Evolutionary conservation across 2,888 invertebrate species (phyloP).

Genomic region (Heliothis peltigera): DNA sequence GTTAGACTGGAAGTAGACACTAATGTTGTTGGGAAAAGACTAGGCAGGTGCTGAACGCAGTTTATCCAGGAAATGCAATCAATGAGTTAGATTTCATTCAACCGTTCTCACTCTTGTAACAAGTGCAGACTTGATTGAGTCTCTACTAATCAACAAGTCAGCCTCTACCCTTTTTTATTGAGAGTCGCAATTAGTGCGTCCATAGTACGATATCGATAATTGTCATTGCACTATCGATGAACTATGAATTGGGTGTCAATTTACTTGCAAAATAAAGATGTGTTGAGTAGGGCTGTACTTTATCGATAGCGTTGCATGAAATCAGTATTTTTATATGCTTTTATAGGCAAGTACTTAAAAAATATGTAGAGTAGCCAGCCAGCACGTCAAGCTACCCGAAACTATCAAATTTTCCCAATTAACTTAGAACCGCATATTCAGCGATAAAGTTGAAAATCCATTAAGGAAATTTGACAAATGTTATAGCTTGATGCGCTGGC

Average conservation of each 20-base stretch:
- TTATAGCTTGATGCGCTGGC: too few relatives aligned
- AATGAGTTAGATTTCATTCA: slow-evolving; percentile 12
- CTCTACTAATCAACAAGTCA: slow-evolving; percentile 16
- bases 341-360: too few relatives aligned
- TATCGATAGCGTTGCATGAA: not conserved
- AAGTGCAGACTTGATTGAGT: slow-evolving; percentile 14
- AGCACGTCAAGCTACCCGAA: too few relatives aligned
- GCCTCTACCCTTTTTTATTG: slow-evolving; percentile 16
- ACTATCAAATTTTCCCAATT: too few relatives aligned
- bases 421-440: too few relatives aligned
- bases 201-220: slow-evolving; percentile 22
- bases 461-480: too few relatives aligned
- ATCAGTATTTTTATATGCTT: not conserved
- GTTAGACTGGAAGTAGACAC: too few relatives aligned
- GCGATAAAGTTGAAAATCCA: too few relatives aligned
- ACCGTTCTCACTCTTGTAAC: slow-evolving; percentile 7
- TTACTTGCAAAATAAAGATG: not conserved
- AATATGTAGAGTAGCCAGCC: too few relatives aligned
- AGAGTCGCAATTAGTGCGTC: slow-evolving; percentile 16
- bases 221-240: not conserved
- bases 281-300: not conserved
- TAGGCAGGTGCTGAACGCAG: too few relatives aligned
- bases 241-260: slow-evolving; percentile 15
- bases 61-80: slow-evolving; percentile 23
- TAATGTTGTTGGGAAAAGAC: too few relatives aligned